Base-by-base conservation (phyloP, 2,888 invertebrate genomes). In the Phyto melanocephala region DNA sequence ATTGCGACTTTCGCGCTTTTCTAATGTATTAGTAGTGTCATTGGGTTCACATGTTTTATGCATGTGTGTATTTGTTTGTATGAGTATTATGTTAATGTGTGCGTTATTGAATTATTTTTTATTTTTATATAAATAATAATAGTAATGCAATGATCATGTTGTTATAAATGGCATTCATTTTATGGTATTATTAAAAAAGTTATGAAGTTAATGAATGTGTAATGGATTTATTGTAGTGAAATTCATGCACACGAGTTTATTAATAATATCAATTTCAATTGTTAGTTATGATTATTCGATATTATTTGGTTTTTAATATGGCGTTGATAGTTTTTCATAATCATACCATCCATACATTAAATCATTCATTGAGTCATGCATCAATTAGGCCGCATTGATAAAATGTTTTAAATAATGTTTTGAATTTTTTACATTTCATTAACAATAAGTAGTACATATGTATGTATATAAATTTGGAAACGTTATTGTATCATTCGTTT, bases 1-100 rank as follows among this genome's bases (percentile, higher is more conserved):
- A 89, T 87, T 89, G 89, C 90, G 91, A 88, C 88, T 90, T 89
- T 91, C 90, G 87, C 91, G 91, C 87, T 90, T 91, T 90, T 91
- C 91, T 90, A 86, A 85, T 85, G 83, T 85, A 47, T 84, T 81
- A 70, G 52, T 68, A 60, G 56, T 71, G 72, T 65, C 42, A 63
- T 35, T 45, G 2, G 56, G 40, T 72, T 50, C 4, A 65, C 8
- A 82, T 84, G 80, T 85, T 58, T 28, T 5, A 28, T n/a, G n/a
- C n/a, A 28, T 28, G 28, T 71, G 79, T 81, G 62, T 28, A 6
- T 71, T 77, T 81, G 62, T 68, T n/a, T 77, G 60, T 78, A 15
- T 65, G 60, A 79, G 50, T 71, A 45, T 65, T 62, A 76, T 77
- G 42, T 79, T 28, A 50, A 71, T 82, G 37, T 68, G 62, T 52